Evolutionary conservation across 2,113 vertebrate genomes (phyloP).

Genomic region (Argyrosomus japonicus): DNA sequence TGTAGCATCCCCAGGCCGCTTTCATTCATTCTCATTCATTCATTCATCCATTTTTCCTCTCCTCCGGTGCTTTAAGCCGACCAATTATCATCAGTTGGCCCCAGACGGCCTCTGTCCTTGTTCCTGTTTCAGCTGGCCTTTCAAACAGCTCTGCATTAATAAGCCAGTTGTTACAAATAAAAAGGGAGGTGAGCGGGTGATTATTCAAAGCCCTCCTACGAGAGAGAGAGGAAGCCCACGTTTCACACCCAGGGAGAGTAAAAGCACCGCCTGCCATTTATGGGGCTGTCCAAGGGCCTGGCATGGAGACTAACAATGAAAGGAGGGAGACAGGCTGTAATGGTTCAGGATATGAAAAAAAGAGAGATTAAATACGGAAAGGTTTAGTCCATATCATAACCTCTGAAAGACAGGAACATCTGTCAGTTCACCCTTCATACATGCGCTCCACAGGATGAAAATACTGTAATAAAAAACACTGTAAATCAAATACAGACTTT

Average conservation of each 20-base stretch:
- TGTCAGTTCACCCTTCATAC: neutral
- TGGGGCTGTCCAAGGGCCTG: constrained; percentile 32
- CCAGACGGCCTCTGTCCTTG: constrained; percentile 70
- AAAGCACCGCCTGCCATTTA: constrained; percentile 66
- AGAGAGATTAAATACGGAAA: neutral
- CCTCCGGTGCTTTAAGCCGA: constrained; percentile 66
- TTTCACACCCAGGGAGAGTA: constrained; percentile 69
- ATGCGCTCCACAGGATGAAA: neutral
- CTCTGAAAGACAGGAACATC: neutral
- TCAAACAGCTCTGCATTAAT: constrained; percentile 79
- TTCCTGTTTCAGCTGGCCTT: constrained; percentile 77
- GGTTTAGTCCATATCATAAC: neutral
- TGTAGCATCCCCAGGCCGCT: constrained; percentile 70
- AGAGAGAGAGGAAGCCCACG: constrained; percentile 52
- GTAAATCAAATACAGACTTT: neutral
- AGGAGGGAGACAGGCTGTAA: constrained; percentile 5
- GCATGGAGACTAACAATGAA: constrained; percentile 32
- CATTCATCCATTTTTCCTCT: constrained; percentile 68
- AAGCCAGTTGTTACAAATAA: constrained; percentile 80
- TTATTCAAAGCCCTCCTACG: constrained; percentile 70
- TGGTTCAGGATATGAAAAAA: constrained; percentile 27
- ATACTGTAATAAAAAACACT: neutral
- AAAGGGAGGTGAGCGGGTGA: constrained; percentile 69
- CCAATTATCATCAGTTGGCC: constrained; percentile 82
- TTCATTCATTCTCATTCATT: constrained; percentile 75